phyloP scores from a whole-genome alignment of 37 sponge, comb jelly and placozoan species.

The Mnemiopsis leidyi region DNA sequence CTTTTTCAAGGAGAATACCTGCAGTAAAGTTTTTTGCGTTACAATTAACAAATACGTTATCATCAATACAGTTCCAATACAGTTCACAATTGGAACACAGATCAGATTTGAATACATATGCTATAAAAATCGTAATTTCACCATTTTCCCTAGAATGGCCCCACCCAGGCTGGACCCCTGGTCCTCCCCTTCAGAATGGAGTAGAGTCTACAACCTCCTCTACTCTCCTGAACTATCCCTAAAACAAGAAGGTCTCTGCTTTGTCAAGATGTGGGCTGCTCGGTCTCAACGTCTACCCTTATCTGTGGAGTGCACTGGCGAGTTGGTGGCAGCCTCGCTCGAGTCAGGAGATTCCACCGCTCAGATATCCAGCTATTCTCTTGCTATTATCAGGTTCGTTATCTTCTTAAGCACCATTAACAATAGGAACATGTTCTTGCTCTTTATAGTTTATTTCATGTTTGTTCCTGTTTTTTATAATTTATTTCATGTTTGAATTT shows the following conservation, averaged over 20 bases:
- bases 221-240: background rate
- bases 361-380: background rate
- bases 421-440: no score
- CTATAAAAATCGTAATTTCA: no score
- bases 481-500: no score
- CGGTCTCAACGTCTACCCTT: background rate
- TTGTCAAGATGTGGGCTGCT: background rate
- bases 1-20: no score
- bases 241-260: background rate
- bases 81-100: no score
- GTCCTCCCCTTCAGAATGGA: background rate
- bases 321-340: background rate
- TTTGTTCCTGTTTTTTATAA: no score
- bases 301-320: constrained; percentile 36
- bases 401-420: no score
- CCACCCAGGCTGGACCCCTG: constrained; percentile 47
- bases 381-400: constrained; percentile 50
- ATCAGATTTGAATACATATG: no score
- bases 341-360: background rate
- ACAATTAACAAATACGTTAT: no score
- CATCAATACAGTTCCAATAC: no score
- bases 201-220: constrained; percentile 17
- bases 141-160: background rate
- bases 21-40: no score
- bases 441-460: no score